Base-by-base conservation (phyloP, 2,888 invertebrate genomes). In the Deroplatys truncata region DNA sequence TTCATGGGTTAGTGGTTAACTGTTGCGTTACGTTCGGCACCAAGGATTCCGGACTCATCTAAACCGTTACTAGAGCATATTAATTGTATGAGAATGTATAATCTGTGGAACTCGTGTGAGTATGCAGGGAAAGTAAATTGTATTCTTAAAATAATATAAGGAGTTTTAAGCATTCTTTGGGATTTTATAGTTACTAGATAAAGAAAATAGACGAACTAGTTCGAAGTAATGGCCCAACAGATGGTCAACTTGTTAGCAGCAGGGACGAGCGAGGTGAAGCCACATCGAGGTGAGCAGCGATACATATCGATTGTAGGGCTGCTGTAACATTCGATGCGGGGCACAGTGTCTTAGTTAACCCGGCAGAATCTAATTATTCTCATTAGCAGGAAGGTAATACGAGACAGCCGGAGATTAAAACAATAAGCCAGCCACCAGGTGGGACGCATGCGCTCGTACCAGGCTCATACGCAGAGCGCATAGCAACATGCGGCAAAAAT, bases 311-410 rank as follows among this genome's bases (percentile, higher is more conserved):
- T 72, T 72, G 56, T 72, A 20, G 56, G 56, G 56, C 20, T 72
- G 56, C 56, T 72, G 56, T 25, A 72, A 72, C 56, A 72, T 72
- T 72, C 56, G 56, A 72, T 72, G 56, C 56, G 56, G 20, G 56
- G 56, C 56, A 72, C 25, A 72, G 56, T 72, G 56, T 72, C 56
- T 72, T 72, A 72, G 56, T 72, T 72, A 72, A 72, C 56, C 56
- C 56, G 16, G 25, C 43, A 82, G 86, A 89, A 89, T 89, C 89
- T 89, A 89, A 89, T 89, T 89, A 89, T 85, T 85, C 85, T 85
- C 85, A 89, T 89, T 89, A 89, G 88, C 89, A 43, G 29, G 84
- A 31, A 88, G 88, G 89, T 89, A 89, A 89, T 82, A 56, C 85
- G 82, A 89, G 85, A 84, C 43, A 72, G 56, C 31, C 89, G 86